Percentiles rank a stretch among this genome's conserved stretches.
phyloP scores from a whole-genome alignment of 2,797 vertebrate species.

The Pterois miles region DNA sequence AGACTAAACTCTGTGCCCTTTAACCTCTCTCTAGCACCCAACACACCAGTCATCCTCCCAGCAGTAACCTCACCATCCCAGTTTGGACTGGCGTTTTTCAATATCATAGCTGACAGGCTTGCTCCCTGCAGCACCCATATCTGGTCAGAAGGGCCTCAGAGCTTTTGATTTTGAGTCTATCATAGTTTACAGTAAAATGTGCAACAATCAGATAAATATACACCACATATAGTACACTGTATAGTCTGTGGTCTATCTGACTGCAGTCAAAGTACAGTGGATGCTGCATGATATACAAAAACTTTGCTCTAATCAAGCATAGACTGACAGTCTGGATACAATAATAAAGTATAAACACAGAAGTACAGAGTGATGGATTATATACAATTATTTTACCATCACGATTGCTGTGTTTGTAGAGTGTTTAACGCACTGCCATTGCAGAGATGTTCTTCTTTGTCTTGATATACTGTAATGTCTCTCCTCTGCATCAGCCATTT shows the following conservation, averaged over 20 bases:
- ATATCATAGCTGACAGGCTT: slow-evolving; percentile 30
- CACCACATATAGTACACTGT: slow-evolving; percentile 41
- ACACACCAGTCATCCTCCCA: background rate
- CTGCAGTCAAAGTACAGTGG: slow-evolving; percentile 4
- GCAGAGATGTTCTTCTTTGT: background rate
- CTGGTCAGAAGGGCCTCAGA: slow-evolving; percentile 1
- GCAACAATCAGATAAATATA: slow-evolving; percentile 42
- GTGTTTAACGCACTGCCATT: slow-evolving; percentile 14
- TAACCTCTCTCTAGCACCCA: slow-evolving; percentile 26
- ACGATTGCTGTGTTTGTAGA: background rate
- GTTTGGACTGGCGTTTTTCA: slow-evolving; percentile 10
- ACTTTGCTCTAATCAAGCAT: slow-evolving; percentile 35
- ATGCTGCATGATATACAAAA: slow-evolving; percentile 29
- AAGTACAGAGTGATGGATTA: slow-evolving; percentile 38
- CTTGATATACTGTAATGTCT: background rate
- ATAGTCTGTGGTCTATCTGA: slow-evolving; percentile 41
- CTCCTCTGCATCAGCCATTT: background rate
- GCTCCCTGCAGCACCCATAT: slow-evolving; percentile 1
- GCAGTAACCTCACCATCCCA: background rate
- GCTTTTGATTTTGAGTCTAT: slow-evolving; percentile 29
- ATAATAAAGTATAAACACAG: slow-evolving; percentile 38
- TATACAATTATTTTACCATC: slow-evolving; percentile 42
- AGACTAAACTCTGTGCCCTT: slow-evolving; percentile 47
- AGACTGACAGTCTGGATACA: slow-evolving; percentile 31
- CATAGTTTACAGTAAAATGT: slow-evolving; percentile 49